Percentiles rank a stretch among this genome's conserved stretches.
Conservation (phyloP, 1,140 invertebrate species). For the Leptinotarsa texana region DNA sequence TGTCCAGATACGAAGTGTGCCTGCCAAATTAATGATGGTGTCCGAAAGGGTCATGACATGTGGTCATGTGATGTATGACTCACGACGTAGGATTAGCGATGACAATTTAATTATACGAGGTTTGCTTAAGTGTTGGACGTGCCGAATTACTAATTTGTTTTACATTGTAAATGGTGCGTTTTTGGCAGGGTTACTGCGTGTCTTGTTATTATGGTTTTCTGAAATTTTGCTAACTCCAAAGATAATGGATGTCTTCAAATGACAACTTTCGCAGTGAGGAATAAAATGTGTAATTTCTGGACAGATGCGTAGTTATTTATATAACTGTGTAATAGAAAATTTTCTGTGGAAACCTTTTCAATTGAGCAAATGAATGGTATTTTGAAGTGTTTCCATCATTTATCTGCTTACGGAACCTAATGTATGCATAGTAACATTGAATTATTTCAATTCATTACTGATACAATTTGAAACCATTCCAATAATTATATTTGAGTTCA, state of each 20-base stretch:
- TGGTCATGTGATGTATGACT: constrained; percentile 52
- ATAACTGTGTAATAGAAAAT: too few relatives aligned
- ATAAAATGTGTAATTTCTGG: too few relatives aligned
- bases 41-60: constrained; percentile 45
- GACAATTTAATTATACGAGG: constrained; percentile 51
- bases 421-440: too few relatives aligned
- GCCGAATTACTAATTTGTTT: constrained; percentile 30
- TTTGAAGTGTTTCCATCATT: too few relatives aligned
- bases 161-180: not conserved
- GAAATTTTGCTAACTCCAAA: not conserved
- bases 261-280: not conserved
- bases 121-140: constrained; percentile 42
- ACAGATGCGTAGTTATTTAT: too few relatives aligned
- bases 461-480: too few relatives aligned
- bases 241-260: not conserved
- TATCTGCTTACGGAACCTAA: too few relatives aligned
- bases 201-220: not conserved
- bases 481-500: too few relatives aligned
- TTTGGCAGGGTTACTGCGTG: not conserved
- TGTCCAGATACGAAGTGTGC: not conserved
- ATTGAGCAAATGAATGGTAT: too few relatives aligned
- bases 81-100: constrained; percentile 48
- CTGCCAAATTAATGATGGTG: constrained; percentile 46
- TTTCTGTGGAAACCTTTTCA: too few relatives aligned
- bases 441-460: too few relatives aligned